Percentiles rank a stretch among this genome's conserved stretches.
Evolutionary conservation across 2,888 invertebrate genomes (phyloP).

Genomic region (Palloptera scutellata): DNA sequence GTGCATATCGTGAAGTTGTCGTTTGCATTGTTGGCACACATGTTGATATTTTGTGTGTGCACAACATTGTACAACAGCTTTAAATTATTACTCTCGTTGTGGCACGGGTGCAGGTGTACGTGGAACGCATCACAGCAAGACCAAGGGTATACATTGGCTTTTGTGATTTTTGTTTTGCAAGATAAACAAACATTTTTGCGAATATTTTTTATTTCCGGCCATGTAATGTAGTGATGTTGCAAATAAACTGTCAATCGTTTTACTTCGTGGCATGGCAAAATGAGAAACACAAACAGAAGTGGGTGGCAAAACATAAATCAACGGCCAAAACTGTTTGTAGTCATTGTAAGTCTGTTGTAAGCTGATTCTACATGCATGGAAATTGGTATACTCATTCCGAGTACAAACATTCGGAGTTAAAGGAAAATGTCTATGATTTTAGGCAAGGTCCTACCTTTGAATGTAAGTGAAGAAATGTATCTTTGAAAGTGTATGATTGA

Average conservation of each 20-base stretch:
- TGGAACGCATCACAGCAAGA: not conserved
- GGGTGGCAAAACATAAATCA: constrained; percentile 49
- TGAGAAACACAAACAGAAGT: constrained; percentile 32
- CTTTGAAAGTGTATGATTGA: too few relatives aligned
- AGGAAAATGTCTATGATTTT: too few relatives aligned
- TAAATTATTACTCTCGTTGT: not conserved
- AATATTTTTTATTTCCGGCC: constrained; percentile 12
- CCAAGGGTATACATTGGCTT: constrained; percentile 23
- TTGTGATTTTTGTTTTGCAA: constrained; percentile 43
- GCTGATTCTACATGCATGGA: constrained; percentile 38
- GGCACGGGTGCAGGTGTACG: not conserved
- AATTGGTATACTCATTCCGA: not conserved
- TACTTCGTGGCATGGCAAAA: constrained; percentile 24
- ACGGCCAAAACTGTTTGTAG: constrained; percentile 51
- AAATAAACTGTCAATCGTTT: constrained; percentile 51
- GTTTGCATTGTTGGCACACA: constrained; percentile 16
- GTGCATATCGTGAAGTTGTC: not conserved
- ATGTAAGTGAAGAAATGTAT: too few relatives aligned
- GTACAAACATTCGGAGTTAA: too few relatives aligned
- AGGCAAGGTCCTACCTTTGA: too few relatives aligned
- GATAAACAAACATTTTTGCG: constrained; percentile 50
- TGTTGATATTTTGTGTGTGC: constrained; percentile 5
- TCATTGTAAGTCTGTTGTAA: constrained; percentile 57
- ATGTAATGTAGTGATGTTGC: constrained; percentile 24
- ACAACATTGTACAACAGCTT: not conserved